Evolutionary conservation across 92 coral and sea anemone species (phyloP).

Genomic region (Phenganax marumi): DNA sequence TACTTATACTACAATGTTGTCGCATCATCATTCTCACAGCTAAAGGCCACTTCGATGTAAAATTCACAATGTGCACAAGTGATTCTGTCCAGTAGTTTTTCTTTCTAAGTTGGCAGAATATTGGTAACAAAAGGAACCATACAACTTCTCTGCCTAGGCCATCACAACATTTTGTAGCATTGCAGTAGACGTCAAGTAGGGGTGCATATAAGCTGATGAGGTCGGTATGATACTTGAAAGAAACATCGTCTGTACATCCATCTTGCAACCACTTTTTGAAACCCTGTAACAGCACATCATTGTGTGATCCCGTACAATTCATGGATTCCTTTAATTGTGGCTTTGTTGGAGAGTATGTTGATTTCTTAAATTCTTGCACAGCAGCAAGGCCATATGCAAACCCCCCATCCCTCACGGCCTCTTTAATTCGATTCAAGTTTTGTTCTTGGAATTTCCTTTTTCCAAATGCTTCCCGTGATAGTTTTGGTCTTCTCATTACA

Average conservation of each 20-base stretch:
- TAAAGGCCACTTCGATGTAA: slow-evolving; percentile 7
- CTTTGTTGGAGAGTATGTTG: slow-evolving; percentile 10
- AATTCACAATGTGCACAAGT: not conserved
- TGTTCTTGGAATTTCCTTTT: not conserved
- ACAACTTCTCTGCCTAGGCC: slow-evolving; percentile 1
- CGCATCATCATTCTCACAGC: slow-evolving; percentile 8
- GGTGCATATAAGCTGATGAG: slow-evolving; percentile 1
- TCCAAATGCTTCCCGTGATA: slow-evolving; percentile 50
- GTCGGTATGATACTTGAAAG: not conserved
- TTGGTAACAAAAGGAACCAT: not conserved
- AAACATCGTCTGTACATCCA: slow-evolving; percentile 2
- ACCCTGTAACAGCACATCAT: slow-evolving; percentile 11
- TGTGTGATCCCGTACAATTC: too few relatives aligned
- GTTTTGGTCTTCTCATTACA: slow-evolving; percentile 43
- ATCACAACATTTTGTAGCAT: not conserved
- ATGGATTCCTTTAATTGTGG: not conserved
- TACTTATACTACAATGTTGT: not conserved
- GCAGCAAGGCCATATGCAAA: slow-evolving; percentile 60
- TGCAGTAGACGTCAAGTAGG: not conserved
- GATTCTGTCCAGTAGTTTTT: slow-evolving; percentile 3
- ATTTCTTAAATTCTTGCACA: slow-evolving; percentile 4
- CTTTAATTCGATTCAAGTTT: not conserved
- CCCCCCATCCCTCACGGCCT: not conserved
- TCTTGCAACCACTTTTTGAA: slow-evolving; percentile 37
- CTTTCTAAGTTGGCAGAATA: not conserved